These are phyloP conservation scores for Epizoanthus fatuus DNA, from an alignment of 92 coral and sea anemone species.

Conservation along the genomic window DNA sequence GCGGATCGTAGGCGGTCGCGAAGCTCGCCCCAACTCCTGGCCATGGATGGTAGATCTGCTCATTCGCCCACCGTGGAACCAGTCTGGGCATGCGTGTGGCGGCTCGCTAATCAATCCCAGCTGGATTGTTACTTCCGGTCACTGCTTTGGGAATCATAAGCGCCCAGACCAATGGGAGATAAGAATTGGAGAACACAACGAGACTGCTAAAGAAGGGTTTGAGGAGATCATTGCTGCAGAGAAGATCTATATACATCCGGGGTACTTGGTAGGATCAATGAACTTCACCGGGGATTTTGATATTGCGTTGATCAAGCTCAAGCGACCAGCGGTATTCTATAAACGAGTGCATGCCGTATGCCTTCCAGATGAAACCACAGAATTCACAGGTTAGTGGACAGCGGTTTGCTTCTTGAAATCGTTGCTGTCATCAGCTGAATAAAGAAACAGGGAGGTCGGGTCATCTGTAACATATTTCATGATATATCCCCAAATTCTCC, in stretches of 20 bases:
- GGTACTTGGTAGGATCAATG: slow-evolving; percentile 50
- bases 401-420: neutral
- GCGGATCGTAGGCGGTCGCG: slow-evolving; percentile 92
- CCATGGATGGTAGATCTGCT: slow-evolving; percentile 98
- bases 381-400: slow-evolving; percentile 48
- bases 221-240: slow-evolving; percentile 83
- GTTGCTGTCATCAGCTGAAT: neutral
- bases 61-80: slow-evolving; percentile 54
- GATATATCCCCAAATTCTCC: too few species aligned
- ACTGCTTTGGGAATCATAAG: slow-evolving; percentile 74
- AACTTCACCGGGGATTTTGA: slow-evolving; percentile 86
- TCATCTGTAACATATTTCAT: too few species aligned
- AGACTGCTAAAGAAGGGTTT: slow-evolving; percentile 77
- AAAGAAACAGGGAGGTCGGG: neutral
- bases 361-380: slow-evolving; percentile 76
- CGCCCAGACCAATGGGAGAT: slow-evolving; percentile 72
- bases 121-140: slow-evolving; percentile 92
- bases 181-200: slow-evolving; percentile 91
- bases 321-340: slow-evolving; percentile 89
- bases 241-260: slow-evolving; percentile 80
- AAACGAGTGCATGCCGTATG: slow-evolving; percentile 84
- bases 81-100: slow-evolving; percentile 84
- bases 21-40: slow-evolving; percentile 95
- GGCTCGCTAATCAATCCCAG: slow-evolving; percentile 86
- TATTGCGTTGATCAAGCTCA: slow-evolving; percentile 88